Evolutionary conservation across 64 coral and sea anemone species (phyloP), one percentile per base, ranked within the genome.

Genomic region (Porites australiensis): DNA sequence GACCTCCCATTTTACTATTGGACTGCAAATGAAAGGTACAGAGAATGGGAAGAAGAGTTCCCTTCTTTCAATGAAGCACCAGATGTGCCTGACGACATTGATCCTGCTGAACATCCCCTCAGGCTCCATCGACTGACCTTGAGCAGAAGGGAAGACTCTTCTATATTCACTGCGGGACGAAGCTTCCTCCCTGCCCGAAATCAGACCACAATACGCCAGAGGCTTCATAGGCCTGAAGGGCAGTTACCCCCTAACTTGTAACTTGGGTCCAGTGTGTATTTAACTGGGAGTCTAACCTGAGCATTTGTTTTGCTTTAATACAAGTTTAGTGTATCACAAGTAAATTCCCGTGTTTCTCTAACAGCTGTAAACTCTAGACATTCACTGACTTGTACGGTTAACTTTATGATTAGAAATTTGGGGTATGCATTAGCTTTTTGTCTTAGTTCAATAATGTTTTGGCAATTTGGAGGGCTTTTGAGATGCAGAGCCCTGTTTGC

Each of bases 101-200:
- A 88, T 37, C 67, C 89, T 51, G 16, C n/a, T 46, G 37, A 15
- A 14, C 89, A 91, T 79, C 94, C 82, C 4, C 84, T 91, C 15
- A 46, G 88, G 18, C 88, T 95, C 23, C 80, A 88, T n/a, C 8
- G 74, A 59, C 21, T 95, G 53, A 16, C 3, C 60, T 13, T 85
- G 18, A 95, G 74, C 14, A 61, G 76, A 77, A 67, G 88, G 43
- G 89, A 95, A 77, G 94, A 95, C 61, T 70, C 94, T 8, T 92
- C 94, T 2, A 82, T 95, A n/a, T 92, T 95, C 61, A 46, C 69
- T 51, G 44, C 89, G 50, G 94, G 77, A 18, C 49, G 85, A 21
- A 79, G 43, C n/a, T 95, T 88, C 60, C 60, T 71, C 52, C 94
- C 85, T 54, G 77, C 89, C 13, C 44, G 84, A 8, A 82, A 88